A percentile compares a stretch with the other conserved stretches of the same genome.
phyloP scores from a whole-genome alignment of 2,888 invertebrate species.

The Cynaeus angustus region DNA sequence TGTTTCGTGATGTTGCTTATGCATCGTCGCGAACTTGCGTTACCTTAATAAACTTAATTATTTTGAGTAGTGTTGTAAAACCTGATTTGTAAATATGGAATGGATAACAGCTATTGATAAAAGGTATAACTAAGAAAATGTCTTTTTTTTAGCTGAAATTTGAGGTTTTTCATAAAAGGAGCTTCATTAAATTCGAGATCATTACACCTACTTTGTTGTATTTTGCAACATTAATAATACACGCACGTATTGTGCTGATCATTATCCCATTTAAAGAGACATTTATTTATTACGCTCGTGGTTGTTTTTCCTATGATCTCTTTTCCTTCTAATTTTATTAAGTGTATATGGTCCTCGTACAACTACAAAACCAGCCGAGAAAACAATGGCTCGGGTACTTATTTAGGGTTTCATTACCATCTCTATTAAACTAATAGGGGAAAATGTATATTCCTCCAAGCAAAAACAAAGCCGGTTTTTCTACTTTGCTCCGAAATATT shows the following conservation, averaged over 20 bases:
- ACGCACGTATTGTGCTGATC: conserved; percentile 7
- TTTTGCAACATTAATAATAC: conserved; percentile 12
- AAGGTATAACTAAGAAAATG: too few species aligned
- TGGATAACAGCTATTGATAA: conserved; percentile 62
- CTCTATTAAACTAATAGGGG: conserved; percentile 6
- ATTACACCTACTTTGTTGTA: conserved; percentile 21
- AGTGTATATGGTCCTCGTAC: too few species aligned
- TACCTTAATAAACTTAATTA: conserved; percentile 29
- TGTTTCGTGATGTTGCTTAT: conserved; percentile 40
- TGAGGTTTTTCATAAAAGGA: too few species aligned
- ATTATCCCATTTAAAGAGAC: conserved; percentile 7
- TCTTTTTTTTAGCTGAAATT: too few species aligned
- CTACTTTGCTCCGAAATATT: too few species aligned
- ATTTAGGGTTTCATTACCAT: conserved; percentile 18
- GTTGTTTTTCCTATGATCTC: not conserved
- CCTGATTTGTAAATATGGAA: conserved; percentile 53
- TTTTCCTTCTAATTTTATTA: too few species aligned
- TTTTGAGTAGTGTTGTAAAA: conserved; percentile 19
- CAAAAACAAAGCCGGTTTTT: not conserved
- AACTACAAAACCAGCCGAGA: too few species aligned
- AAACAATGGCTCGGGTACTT: not conserved
- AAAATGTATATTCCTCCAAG: too few species aligned
- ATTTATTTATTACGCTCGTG: conserved; percentile 14
- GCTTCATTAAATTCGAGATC: not conserved
- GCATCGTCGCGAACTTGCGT: conserved; percentile 38